Conservation (phyloP, 2,113 vertebrate genomes). For the Nycticebus coucang region DNA sequence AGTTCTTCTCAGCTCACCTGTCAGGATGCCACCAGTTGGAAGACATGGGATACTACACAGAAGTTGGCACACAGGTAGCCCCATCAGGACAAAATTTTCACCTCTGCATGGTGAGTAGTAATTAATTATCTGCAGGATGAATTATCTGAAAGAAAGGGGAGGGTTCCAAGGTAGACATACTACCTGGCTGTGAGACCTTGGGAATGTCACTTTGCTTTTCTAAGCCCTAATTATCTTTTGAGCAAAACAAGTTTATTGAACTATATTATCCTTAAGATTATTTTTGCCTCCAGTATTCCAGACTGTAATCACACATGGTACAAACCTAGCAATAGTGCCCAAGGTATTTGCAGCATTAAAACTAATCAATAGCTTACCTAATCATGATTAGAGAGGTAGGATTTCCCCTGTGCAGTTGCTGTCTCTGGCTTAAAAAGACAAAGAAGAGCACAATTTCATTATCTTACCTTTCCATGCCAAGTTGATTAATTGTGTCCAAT, state of each 20-base stretch:
- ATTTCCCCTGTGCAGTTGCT: background rate
- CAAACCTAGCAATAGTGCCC: background rate
- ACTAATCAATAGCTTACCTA: constrained; percentile 38
- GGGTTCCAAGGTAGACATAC: background rate
- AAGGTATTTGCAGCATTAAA: constrained; percentile 22
- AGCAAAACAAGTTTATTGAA: background rate
- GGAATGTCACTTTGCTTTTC: background rate
- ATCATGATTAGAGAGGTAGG: background rate
- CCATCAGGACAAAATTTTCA: background rate
- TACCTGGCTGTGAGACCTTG: background rate
- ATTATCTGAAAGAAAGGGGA: background rate
- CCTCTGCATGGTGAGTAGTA: background rate
- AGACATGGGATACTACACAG: background rate
- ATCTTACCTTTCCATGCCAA: constrained; percentile 15
- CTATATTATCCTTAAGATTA: background rate
- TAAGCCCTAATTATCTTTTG: background rate
- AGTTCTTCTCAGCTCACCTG: background rate
- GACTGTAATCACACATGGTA: background rate
- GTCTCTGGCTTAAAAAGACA: constrained; percentile 34
- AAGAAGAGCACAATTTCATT: constrained; percentile 33
- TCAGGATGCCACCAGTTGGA: background rate
- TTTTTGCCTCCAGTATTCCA: background rate
- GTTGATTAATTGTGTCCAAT: background rate
- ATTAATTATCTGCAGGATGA: background rate
- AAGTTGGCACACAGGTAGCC: background rate